Conservation (phyloP, 2,797 vertebrate genomes). For the Fringilla coelebs region DNA sequence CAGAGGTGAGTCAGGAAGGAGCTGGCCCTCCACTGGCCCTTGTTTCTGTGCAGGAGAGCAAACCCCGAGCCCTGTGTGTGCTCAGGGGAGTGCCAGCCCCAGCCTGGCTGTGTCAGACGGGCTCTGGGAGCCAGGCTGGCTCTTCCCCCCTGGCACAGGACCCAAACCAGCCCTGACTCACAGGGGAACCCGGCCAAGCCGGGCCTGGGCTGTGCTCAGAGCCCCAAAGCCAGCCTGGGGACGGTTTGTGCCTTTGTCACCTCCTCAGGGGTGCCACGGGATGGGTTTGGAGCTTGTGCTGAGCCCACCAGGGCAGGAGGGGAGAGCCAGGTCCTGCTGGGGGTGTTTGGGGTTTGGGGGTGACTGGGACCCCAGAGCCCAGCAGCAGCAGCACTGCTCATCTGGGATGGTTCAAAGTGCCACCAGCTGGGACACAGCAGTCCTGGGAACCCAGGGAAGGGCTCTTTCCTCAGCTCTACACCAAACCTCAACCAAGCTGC, state of each 20-base stretch:
- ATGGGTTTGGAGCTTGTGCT: not conserved
- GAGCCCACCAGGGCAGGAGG: not conserved
- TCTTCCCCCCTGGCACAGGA: not conserved
- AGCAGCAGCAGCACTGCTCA: rapidly evolving
- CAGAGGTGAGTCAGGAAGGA: not conserved
- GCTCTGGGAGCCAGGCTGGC: not conserved
- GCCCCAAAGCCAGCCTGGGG: not conserved
- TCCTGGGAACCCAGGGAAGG: not conserved
- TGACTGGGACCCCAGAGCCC: not conserved
- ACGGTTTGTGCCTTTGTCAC: not conserved
- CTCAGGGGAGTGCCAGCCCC: not conserved
- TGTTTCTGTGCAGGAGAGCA: not conserved
- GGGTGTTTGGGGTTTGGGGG: not conserved
- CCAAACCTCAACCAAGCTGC: not conserved
- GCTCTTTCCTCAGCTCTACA: not conserved
- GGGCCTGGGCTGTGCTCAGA: not conserved
- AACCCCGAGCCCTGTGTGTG: not conserved
- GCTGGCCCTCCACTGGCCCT: rapidly evolving
- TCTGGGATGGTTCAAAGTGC: not conserved
- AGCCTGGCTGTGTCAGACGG: not conserved
- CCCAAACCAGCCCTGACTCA: not conserved
- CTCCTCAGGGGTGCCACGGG: not conserved
- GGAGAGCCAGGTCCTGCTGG: not conserved
- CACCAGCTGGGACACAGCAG: not conserved
- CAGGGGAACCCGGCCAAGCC: not conserved